Percentiles rank a stretch among this genome's conserved stretches.
Conservation (phyloP, 2,113 vertebrate species). For the Sinocyclocheilus maitianheensis region DNA sequence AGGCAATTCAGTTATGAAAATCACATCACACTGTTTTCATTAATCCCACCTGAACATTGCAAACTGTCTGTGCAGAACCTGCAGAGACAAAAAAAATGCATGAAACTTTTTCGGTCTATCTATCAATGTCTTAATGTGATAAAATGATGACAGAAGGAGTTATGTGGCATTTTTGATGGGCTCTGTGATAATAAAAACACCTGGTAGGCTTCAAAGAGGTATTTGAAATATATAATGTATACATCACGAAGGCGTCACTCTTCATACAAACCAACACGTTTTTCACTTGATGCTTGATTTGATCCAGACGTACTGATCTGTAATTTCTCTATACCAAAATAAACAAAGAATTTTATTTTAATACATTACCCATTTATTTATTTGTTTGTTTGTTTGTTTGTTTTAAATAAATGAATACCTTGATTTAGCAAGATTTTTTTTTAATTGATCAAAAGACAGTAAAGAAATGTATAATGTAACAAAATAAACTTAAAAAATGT, state of each 20-base stretch:
- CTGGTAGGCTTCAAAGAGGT: background rate
- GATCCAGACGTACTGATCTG: no score
- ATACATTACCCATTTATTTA: no score
- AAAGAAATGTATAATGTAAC: background rate
- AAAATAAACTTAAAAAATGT: background rate
- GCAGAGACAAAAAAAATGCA: constrained; percentile 33
- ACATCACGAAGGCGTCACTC: no score
- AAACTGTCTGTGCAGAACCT: constrained; percentile 52
- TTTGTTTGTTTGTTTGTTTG: no score
- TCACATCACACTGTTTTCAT: constrained; percentile 74
- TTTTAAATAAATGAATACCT: no score
- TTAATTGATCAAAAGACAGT: background rate
- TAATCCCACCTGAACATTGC: constrained; percentile 73
- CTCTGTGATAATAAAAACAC: background rate
- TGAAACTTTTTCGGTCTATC: constrained; percentile 40
- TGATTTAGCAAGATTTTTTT: no score
- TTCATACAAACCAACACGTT: no score
- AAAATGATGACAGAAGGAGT: constrained; percentile 43
- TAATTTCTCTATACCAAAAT: no score
- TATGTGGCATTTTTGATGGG: constrained; percentile 50
- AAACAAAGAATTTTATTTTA: background rate
- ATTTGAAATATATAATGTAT: background rate
- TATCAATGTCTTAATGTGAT: constrained; percentile 42
- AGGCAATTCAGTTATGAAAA: constrained; percentile 75
- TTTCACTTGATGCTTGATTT: no score